phyloP scores from a whole-genome alignment of 1,140 invertebrate genomes.

The Drosophila takahashii region DNA sequence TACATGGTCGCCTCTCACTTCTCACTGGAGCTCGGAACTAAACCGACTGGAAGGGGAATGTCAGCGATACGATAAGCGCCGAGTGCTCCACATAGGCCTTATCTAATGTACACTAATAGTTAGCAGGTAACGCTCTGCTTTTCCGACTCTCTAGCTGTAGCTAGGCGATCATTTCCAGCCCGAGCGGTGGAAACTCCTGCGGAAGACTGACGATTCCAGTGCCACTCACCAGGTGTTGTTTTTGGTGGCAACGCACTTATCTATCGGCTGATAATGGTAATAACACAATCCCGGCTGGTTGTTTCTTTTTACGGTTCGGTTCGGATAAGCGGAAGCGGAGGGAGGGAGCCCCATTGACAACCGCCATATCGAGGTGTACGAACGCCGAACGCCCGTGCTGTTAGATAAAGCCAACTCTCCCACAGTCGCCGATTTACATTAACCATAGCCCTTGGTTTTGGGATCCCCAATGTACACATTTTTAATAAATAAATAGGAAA shows the following conservation, averaged over 20 bases:
- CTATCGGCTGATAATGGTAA: conserved; percentile 47
- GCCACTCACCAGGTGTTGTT: conserved; percentile 25
- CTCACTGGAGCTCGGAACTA: conserved; percentile 33
- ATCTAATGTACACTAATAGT: conserved; percentile 77
- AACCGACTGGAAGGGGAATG: conserved; percentile 53
- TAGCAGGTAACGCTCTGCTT: conserved; percentile 41
- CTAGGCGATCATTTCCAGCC: conserved; percentile 21
- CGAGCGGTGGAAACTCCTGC: conserved; percentile 50
- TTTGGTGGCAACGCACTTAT: conserved; percentile 50
- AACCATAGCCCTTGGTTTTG: background rate
- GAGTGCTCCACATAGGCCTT: conserved; percentile 67
- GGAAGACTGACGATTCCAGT: conserved; percentile 57
- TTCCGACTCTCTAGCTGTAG: conserved; percentile 23
- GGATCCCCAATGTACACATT: too few species aligned
- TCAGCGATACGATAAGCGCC: conserved; percentile 73
- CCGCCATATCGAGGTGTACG: conserved; percentile 26
- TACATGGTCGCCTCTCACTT: conserved; percentile 85
- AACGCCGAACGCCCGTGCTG: conserved; percentile 1
- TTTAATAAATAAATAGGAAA: too few species aligned
- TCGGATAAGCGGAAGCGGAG: conserved; percentile 42
- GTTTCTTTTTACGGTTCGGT: conserved; percentile 16
- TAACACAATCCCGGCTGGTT: conserved; percentile 20
- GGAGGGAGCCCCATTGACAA: conserved; percentile 37
- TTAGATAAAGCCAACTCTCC: conserved; percentile 30
- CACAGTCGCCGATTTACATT: background rate